Conservation (phyloP, 2,113 vertebrate genomes). For the Larimichthys crocea region DNA sequence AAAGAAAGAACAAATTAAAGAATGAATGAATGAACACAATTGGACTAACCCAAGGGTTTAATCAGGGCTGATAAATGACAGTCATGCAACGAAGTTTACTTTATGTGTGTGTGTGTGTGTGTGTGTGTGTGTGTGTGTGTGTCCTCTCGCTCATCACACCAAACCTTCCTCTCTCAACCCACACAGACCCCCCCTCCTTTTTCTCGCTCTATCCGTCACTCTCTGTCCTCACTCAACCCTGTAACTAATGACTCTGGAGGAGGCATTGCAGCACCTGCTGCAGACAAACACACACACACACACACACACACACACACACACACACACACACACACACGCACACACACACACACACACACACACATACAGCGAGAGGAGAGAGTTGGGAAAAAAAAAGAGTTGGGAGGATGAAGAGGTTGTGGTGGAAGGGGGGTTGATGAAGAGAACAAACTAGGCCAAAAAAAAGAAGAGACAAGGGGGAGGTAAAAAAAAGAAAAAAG, state of each 20-base stretch:
- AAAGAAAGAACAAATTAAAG: background rate
- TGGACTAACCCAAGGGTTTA: conserved; percentile 37
- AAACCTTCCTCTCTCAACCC: conserved; percentile 22
- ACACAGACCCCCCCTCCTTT: conserved; percentile 7
- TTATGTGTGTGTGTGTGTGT: conserved; percentile 23
- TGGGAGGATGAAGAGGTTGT: background rate
- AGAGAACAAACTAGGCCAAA: conserved; percentile 39
- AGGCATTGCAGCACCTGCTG: conserved; percentile 67
- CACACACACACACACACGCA: background rate
- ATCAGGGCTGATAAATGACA: conserved; percentile 51
- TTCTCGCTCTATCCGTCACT: conserved; percentile 40
- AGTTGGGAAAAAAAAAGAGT: background rate
- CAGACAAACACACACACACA: conserved; percentile 29
- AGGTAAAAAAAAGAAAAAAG: conserved; percentile 18
- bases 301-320: background rate
- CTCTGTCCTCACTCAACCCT: conserved; percentile 67
- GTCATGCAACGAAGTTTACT: conserved; percentile 32
- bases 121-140: conserved; percentile 13
- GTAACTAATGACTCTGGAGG: conserved; percentile 69
- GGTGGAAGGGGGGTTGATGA: background rate
- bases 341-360: background rate
- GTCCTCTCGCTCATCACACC: conserved; percentile 21
- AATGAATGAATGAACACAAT: background rate
- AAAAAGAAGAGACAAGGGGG: conserved; percentile 5
- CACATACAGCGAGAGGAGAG: background rate